phyloP scores from a whole-genome alignment of 2,888 invertebrate species.

The Gryllus longicercus region DNA sequence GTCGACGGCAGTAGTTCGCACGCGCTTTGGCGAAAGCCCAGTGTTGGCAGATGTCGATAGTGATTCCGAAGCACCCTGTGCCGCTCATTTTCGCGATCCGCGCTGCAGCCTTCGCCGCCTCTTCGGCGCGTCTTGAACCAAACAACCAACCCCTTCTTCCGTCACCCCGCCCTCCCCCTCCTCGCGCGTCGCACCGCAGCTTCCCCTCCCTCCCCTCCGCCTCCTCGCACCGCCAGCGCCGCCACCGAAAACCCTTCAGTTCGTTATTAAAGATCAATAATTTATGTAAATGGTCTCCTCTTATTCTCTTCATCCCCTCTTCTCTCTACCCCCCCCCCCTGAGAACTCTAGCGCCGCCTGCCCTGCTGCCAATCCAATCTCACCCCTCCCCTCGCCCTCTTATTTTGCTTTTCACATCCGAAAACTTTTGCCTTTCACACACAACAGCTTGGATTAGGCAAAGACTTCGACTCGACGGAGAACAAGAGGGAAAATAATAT shows the following conservation, averaged over 20 bases:
- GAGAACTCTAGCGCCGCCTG: constrained; percentile 25
- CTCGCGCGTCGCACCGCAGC: constrained; percentile 22
- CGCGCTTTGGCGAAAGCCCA: too few species aligned
- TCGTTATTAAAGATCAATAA: constrained; percentile 39
- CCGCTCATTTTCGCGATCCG: not conserved
- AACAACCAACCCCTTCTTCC: constrained; percentile 1
- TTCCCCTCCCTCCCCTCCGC: constrained; percentile 24
- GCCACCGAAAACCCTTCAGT: constrained; percentile 31
- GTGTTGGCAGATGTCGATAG: too few species aligned
- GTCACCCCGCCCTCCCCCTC: constrained; percentile 21
- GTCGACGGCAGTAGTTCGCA: too few species aligned
- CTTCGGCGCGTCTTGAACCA: not conserved
- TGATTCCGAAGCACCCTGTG: too few species aligned
- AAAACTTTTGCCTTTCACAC: constrained; percentile 17
- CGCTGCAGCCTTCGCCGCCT: not conserved
- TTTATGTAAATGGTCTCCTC: constrained; percentile 38
- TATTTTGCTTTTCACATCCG: constrained; percentile 35
- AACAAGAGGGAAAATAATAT: constrained; percentile 17
- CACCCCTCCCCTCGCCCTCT: constrained; percentile 28
- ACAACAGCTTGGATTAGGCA: constrained; percentile 38
- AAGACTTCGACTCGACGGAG: not conserved
- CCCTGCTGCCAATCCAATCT: constrained; percentile 17
- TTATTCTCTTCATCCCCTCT: constrained; percentile 31
- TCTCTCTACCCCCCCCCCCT: constrained; percentile 28
- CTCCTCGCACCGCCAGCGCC: constrained; percentile 29